Evolutionary conservation across 2,113 vertebrate species (phyloP), one percentile per base, ranked within the genome.

Genomic region (Petroica traversi): DNA sequence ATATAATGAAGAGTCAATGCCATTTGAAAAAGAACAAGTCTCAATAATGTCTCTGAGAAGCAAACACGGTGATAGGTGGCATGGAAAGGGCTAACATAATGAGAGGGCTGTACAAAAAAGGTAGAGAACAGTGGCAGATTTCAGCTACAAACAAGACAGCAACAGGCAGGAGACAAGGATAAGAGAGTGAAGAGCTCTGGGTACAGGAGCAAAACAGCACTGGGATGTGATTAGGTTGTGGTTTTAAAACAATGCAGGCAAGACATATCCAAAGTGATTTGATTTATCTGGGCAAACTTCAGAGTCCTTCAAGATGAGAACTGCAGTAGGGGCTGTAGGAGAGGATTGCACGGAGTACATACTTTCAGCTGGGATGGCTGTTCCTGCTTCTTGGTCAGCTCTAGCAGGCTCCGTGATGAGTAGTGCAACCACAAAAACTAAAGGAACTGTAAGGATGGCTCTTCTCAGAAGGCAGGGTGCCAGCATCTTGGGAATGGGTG

Each of bases 321-420:
- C 19, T 28, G 62, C 46, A 62, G 24, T 5, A 36, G 26, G 41
- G 34, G 33, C 43, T 38, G 28, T 16, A 29, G 12, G 51, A 69
- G n/a, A 73, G 14, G 34, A 23, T 36, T 46, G 45, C 29, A 58
- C 67, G 31, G 34, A 49, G 61, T 92, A 98, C 99, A 1, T 98
- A 99, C 99, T 99, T 97, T 99, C 99, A n/a, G 99, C 98, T 77
- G 99, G 99, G 67, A 99, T 99, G 78, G 99, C 98, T 33, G 99
- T 99, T 92, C 99, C 99, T 0, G 98, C 87, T 88, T 98, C 98
- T 85, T 98, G 98, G 36, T 98, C 98, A 49, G 98, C 98, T 71
- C 95, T 93, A 18, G 92, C 88, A 23, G 97, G 97, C 57, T 97
- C 96, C 8, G 82, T 19, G 61, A 97, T 95, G 25, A 98, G 81